Evolutionary conservation across 2,888 invertebrate species (phyloP).

Genomic region (Drosophila austrosaltans): DNA sequence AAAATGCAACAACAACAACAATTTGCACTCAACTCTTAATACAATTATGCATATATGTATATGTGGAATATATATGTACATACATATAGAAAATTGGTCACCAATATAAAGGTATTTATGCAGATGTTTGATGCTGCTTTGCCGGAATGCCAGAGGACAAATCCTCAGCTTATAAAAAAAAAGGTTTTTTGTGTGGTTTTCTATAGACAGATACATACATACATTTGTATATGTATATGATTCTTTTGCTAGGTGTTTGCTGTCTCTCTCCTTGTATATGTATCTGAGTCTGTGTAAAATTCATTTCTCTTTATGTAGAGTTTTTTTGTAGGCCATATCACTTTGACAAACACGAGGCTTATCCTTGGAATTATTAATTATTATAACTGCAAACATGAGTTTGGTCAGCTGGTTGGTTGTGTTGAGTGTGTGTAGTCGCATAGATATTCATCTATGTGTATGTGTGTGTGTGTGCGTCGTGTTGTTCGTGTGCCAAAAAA

Average conservation of each 20-base stretch:
- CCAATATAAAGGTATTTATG: constrained; percentile 55
- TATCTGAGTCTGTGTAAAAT: constrained; percentile 41
- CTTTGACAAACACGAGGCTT: constrained; percentile 77
- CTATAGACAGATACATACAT: constrained; percentile 9
- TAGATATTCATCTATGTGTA: constrained; percentile 5
- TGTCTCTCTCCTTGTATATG: not conserved
- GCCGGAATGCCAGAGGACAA: constrained; percentile 38
- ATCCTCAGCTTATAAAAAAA: constrained; percentile 47
- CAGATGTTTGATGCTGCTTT: constrained; percentile 55
- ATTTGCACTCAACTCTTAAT: constrained; percentile 14
- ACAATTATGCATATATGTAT: constrained; percentile 15
- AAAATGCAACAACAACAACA: not conserved
- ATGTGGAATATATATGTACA: constrained; percentile 9
- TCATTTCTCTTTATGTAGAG: constrained; percentile 11
- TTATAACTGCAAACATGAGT: constrained; percentile 69
- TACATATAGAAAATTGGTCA: constrained; percentile 4
- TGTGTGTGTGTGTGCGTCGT: constrained; percentile 20
- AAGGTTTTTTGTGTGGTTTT: constrained; percentile 18
- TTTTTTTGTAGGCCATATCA: constrained; percentile 66
- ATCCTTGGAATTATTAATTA: constrained; percentile 79
- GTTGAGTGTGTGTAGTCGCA: constrained; percentile 19
- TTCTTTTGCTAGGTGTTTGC: constrained; percentile 28
- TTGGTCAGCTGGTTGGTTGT: constrained; percentile 48
- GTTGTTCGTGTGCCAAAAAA: constrained; percentile 7
- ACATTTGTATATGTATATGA: constrained; percentile 19